Base-by-base conservation (phyloP, 2,113 vertebrate species). In the Spea multiplicata region DNA sequence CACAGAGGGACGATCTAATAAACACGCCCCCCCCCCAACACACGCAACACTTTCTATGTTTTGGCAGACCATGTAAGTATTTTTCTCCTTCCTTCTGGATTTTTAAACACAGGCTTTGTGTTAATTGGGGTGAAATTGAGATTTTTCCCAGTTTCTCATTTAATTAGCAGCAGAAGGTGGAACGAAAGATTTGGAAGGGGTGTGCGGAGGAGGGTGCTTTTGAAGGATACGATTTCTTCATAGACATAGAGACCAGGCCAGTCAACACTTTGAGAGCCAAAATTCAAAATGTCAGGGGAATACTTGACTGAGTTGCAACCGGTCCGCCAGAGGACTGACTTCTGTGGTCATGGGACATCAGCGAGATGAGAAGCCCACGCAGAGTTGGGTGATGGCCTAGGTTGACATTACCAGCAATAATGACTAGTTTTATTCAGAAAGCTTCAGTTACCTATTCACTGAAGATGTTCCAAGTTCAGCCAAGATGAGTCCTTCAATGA, bases 1-100 rank as follows among this genome's bases (percentile, higher is more conserved):
- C 66, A 70, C 75, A 76, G 67, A 78, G 14, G 55, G 53, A 64
- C 59, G 50, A 55, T 61, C 67, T 44, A 47, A 47, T 78, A 10
- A 12, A 14, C 67, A 12, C 75, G 67, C 17, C 64, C 64, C 30
- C 30, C 30, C 30, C 30, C 1, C 30, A 30, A 59, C 75, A n/a
- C 68, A 8, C 46, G 4, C n/a, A 44, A 13, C 44, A 5, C 44
- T 61, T 59, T 61, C 45, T 6, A 30, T 8, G 66, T 9, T 77
- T n/a, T 77, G 75, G 53, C 74, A 46, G 17, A 30, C 65, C 30
- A 9, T 76, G 62, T 44, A 3, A 3, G 47, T 70, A 48, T 78
- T 71, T 44, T 71, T 61, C 16, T 4, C 55, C 61, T 62, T 70
- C 52, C 64, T 45, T 55, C 66, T 59, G 66, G 10, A 68, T 69